Evolutionary conservation across 2,113 vertebrate species (phyloP).

Genomic region (Aleadryas rufinucha): DNA sequence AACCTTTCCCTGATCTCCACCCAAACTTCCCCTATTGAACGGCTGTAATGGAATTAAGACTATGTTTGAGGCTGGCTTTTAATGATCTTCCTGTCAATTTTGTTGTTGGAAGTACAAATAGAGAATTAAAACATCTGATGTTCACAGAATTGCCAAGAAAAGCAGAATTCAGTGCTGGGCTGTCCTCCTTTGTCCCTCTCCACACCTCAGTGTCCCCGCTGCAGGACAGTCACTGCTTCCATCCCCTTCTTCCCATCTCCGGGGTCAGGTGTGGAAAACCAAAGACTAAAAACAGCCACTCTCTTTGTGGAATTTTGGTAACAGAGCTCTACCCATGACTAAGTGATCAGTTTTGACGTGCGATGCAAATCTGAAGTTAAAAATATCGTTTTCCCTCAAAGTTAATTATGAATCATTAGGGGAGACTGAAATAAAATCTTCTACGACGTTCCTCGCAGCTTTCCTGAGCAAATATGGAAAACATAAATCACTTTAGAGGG

Average conservation of each 20-base stretch:
- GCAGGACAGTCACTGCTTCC: not conserved
- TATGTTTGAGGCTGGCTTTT: rapidly evolving
- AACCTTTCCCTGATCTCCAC: rapidly evolving
- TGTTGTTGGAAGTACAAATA: rapidly evolving
- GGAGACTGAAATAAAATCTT: slow-evolving; percentile 19
- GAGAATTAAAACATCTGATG: rapidly evolving
- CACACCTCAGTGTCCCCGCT: too few relatives aligned
- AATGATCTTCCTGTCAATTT: not conserved
- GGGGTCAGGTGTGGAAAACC: not conserved
- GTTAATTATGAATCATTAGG: slow-evolving; percentile 48
- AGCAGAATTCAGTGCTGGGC: not conserved
- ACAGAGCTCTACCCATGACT: not conserved
- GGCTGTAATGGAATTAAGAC: not conserved
- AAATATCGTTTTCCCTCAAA: not conserved
- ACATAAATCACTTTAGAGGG: not conserved
- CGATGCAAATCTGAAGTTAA: not conserved
- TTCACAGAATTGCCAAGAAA: too few relatives aligned
- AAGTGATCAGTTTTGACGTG: not conserved
- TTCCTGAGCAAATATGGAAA: not conserved
- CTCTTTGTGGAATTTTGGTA: not conserved
- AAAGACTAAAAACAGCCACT: not conserved
- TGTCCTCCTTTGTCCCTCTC: not conserved
- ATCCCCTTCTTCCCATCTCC: not conserved
- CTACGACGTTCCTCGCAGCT: not conserved
- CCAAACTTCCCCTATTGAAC: rapidly evolving